Evolutionary conservation across 2,797 vertebrate species (phyloP), one percentile per base, ranked within the genome.

Genomic region (Sarcoramphus papa): DNA sequence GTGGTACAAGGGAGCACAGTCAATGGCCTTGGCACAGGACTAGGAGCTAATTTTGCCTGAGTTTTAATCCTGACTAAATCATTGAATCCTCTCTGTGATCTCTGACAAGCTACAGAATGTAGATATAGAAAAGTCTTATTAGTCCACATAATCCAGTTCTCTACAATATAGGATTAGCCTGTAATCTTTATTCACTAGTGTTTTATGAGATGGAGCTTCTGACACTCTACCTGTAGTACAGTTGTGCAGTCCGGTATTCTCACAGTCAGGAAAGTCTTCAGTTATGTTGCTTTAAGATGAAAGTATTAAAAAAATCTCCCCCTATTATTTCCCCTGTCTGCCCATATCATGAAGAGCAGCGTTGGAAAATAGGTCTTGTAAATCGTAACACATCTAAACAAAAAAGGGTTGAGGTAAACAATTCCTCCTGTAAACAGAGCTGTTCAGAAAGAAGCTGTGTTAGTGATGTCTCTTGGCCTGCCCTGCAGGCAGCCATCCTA

Each of bases 61-160:
- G n/a, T 76, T 94, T 85, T 93, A 95, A 85, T 94, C 90, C 88
- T 79, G 37, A 27, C 56, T 97, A 79, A 95, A 94, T 79, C 84
- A 82, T 19, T 2, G n/a, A 87, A 94, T 95, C 90, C 81, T 31
- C 47, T 83, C 74, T 91, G 62, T 96, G 93, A 95, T 91, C 93
- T 95, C 84, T 95, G 81, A 45, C 77, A 80, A 83, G 57, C 47
- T 81, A 77, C 74, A 80, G 83, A 95, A 93, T 35, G 56, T 77
- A 89, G 83, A 80, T 90, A 73, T 53, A 92, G 88, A 82, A 74
- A 94, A 91, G 74, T 90, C 88, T 72, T 90, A 76, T 43, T 93
- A 93, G 85, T 53, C 63, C 83, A 74, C 37, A 3, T 97, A 97
- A 94, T 95, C 93, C 90, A 70, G 63, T 79, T 93, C 56, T 70